Percentiles rank a stretch among this genome's conserved stretches.
These are phyloP conservation scores for Coilia nasus DNA, from an alignment of 2,797 vertebrate species.

Conservation along the genomic window DNA sequence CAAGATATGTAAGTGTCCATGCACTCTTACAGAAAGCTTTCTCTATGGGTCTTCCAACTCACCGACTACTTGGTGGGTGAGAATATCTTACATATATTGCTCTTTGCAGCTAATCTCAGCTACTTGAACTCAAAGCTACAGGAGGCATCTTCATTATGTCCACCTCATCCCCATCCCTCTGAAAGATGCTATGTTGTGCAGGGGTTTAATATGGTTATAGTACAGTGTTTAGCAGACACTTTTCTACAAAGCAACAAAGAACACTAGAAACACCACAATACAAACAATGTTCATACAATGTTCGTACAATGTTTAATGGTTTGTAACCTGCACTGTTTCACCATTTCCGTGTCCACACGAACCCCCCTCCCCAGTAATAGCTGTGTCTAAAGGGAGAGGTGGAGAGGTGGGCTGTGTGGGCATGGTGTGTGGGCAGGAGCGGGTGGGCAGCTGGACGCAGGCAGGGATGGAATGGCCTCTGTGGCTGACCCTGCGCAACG, in stretches of 20 bases:
- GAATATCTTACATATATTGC: not conserved
- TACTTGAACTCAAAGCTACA: not conserved
- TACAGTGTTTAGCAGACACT: no score
- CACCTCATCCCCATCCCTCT: no score
- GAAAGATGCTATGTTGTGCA: no score
- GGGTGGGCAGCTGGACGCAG: no score
- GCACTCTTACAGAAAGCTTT: not conserved
- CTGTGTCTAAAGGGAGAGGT: not conserved
- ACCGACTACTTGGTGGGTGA: not conserved
- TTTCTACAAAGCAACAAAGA: no score
- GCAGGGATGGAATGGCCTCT: not conserved
- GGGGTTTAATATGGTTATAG: no score
- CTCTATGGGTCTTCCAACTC: not conserved
- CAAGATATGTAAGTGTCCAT: no score
- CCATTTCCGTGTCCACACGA: not conserved
- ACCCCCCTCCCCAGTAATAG: not conserved
- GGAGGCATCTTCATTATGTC: not conserved
- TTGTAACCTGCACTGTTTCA: not conserved
- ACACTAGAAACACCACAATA: no score
- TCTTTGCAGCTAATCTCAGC: not conserved
- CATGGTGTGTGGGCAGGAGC: conserved; percentile 1
- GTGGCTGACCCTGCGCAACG: not conserved
- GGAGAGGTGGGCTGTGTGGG: not conserved
- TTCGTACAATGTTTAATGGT: not conserved
- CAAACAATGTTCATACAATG: no score